Percentiles rank a stretch among this genome's conserved stretches.
Conservation (phyloP, 2,888 invertebrate genomes). For the Ischnus inquisitorius region DNA sequence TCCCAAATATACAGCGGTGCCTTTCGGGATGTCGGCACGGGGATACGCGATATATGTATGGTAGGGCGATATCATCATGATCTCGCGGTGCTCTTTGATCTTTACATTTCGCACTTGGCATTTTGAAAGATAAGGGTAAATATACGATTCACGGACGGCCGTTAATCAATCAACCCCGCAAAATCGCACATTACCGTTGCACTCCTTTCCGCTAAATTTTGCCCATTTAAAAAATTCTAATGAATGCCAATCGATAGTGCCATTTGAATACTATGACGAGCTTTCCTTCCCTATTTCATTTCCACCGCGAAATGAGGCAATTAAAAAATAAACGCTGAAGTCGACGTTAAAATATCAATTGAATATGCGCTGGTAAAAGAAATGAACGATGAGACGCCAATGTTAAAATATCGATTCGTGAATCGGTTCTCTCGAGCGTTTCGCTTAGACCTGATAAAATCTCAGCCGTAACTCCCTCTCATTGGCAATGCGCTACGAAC, state of each 20-base stretch:
- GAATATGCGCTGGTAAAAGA: not conserved
- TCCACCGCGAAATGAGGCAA: not conserved
- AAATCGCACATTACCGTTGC: not conserved
- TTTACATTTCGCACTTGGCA: not conserved
- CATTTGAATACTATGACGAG: not conserved
- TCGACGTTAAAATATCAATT: not conserved
- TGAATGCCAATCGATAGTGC: not conserved
- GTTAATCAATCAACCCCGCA: not conserved
- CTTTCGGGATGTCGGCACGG: not conserved
- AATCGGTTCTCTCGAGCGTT: not conserved
- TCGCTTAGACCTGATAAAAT: slow-evolving; percentile 40
- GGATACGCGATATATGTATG: slow-evolving; percentile 23
- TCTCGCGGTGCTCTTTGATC: slow-evolving; percentile 26
- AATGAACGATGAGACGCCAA: not conserved
- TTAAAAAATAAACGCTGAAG: slow-evolving; percentile 4
- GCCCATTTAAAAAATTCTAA: not conserved
- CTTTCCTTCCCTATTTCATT: not conserved
- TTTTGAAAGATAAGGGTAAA: not conserved
- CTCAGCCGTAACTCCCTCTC: slow-evolving; percentile 47
- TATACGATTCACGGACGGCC: not conserved
- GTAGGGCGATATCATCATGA: slow-evolving; percentile 3
- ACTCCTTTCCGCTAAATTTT: not conserved
- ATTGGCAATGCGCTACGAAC: not conserved
- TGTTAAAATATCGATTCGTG: slow-evolving; percentile 15
- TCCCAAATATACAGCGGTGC: slow-evolving; percentile 72